These are phyloP conservation scores for Trichomalopsis sarcophagae DNA, from an alignment of 1,140 invertebrate genomes.

Conservation along the genomic window DNA sequence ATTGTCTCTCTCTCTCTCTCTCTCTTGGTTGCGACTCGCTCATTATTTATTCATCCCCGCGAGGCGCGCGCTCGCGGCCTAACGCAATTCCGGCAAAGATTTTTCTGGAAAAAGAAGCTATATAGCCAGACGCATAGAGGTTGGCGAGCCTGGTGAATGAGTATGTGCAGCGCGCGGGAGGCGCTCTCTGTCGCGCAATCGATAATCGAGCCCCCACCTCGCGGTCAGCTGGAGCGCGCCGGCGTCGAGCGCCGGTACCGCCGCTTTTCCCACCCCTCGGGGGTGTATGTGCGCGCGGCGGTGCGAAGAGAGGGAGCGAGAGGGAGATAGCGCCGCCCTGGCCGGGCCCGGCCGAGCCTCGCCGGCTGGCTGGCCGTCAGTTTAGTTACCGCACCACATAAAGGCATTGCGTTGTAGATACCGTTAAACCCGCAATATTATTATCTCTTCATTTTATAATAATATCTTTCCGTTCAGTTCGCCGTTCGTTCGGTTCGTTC, in stretches of 20 bases:
- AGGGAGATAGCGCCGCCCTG: conserved; percentile 59
- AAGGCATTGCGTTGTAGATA: conserved; percentile 76
- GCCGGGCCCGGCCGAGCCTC: conserved; percentile 42
- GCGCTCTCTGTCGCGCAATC: conserved; percentile 59
- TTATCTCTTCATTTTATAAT: conserved; percentile 65
- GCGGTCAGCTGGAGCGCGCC: conserved; percentile 41
- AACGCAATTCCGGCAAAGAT: background rate
- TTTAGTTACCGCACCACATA: conserved; percentile 78
- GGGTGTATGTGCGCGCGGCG: background rate
- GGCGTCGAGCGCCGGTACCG: conserved; percentile 52
- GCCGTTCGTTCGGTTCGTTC: conserved; percentile 60
- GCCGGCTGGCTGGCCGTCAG: conserved; percentile 65
- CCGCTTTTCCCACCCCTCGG: conserved; percentile 49
- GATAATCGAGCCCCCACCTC: conserved; percentile 68
- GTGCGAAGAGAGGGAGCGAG: background rate
- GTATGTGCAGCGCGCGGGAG: background rate
- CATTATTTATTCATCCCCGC: background rate
- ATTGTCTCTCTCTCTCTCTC: background rate
- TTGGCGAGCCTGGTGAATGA: conserved; percentile 28
- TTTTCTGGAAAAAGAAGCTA: conserved; percentile 29
- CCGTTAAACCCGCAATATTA: conserved; percentile 73
- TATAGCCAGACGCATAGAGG: background rate
- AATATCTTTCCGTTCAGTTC: conserved; percentile 48
- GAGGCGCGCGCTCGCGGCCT: background rate
- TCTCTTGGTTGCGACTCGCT: background rate